Evolutionary conservation across 2,797 vertebrate species (phyloP).

Genomic region (Poecilia gillii): DNA sequence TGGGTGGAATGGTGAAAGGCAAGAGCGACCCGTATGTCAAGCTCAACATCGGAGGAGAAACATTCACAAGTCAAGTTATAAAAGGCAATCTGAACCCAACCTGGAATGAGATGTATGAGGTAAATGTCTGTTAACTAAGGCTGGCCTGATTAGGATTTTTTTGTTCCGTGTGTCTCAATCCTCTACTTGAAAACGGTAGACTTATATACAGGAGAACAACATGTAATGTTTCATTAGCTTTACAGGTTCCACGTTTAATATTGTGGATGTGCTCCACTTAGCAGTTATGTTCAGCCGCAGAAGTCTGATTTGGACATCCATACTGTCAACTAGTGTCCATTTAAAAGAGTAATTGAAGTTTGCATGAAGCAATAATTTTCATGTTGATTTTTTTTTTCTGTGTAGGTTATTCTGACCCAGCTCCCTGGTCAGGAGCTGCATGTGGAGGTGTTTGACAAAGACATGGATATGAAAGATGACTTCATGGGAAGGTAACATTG

Average conservation of each 20-base stretch:
- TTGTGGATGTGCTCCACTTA: not conserved
- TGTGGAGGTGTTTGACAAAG: slow-evolving; percentile 90
- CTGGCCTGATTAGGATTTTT: not conserved
- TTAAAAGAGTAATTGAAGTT: not conserved
- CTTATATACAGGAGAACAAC: not conserved
- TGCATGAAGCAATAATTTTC: not conserved
- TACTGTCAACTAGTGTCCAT: not conserved
- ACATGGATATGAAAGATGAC: slow-evolving; percentile 92
- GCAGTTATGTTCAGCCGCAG: not conserved
- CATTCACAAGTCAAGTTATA: slow-evolving; percentile 84
- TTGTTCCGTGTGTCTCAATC: not conserved
- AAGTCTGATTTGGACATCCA: not conserved
- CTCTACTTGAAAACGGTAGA: not conserved
- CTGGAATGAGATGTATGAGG: slow-evolving; percentile 93
- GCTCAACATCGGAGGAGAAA: slow-evolving; percentile 83
- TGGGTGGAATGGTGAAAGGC: slow-evolving; percentile 89
- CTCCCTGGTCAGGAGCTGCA: slow-evolving; percentile 90
- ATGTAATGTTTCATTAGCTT: not conserved
- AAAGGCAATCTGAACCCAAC: slow-evolving; percentile 88
- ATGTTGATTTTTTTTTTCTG: not conserved
- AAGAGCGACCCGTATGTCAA: slow-evolving; percentile 92
- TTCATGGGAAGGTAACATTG: slow-evolving; percentile 88
- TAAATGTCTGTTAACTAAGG: slow-evolving; percentile 42
- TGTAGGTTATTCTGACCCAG: slow-evolving; percentile 86
- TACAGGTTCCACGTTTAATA: not conserved